These are phyloP conservation scores for Sebastes iracundus DNA, from an alignment of 2,797 vertebrate genomes.

Conservation along the genomic window DNA sequence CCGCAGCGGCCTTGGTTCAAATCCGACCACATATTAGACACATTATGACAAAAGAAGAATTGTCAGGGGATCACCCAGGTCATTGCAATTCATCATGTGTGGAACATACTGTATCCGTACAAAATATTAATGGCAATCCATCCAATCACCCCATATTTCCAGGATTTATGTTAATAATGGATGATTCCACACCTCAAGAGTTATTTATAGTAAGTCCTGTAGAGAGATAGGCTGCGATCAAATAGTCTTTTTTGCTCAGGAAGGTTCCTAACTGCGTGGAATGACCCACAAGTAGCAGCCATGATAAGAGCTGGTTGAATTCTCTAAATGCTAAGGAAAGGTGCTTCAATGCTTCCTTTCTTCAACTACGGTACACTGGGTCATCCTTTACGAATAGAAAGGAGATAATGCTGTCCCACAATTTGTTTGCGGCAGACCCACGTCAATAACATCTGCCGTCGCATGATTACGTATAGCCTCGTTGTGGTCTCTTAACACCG, in stretches of 20 bases:
- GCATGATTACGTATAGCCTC: not conserved
- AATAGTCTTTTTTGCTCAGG: not conserved
- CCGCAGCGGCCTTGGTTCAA: too few relatives aligned
- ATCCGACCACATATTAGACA: not conserved
- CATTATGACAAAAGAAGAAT: not conserved
- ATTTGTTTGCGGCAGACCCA: not conserved
- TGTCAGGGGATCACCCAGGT: not conserved
- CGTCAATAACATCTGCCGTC: not conserved
- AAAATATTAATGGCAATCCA: not conserved
- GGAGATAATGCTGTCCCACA: not conserved
- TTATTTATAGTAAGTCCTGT: not conserved
- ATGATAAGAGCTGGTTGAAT: not conserved
- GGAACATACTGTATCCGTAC: not conserved
- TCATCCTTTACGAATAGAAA: not conserved
- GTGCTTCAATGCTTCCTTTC: not conserved
- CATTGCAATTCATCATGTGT: not conserved
- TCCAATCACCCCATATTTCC: not conserved
- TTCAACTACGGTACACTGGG: not conserved
- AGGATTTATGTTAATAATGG: not conserved
- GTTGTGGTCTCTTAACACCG: not conserved
- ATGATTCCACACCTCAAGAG: not conserved
- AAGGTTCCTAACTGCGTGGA: not conserved
- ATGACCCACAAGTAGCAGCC: not conserved
- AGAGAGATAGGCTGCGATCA: not conserved
- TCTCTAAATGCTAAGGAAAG: not conserved